Percentiles rank a stretch among this genome's conserved stretches.
Conservation (phyloP, 2,113 vertebrate genomes). For the Eretmochelys imbricata region DNA sequence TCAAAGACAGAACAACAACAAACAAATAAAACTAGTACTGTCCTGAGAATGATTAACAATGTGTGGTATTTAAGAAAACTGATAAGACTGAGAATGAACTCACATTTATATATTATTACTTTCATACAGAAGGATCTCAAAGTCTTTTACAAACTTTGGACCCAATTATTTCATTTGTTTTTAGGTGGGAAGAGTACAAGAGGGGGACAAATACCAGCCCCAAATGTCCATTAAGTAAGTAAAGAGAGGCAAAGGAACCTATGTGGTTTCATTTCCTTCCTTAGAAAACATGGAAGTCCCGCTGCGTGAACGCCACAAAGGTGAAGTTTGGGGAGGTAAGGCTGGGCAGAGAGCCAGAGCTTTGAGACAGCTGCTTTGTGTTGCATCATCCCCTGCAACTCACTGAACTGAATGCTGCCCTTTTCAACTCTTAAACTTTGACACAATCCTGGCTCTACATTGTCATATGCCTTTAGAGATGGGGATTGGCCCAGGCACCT, state of each 20-base stretch:
- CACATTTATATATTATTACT: not conserved
- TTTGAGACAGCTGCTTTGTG: not conserved
- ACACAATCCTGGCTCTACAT: not conserved
- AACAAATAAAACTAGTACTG: not conserved
- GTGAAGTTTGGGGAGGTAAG: not conserved
- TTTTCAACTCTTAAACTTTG: not conserved
- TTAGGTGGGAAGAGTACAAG: not conserved
- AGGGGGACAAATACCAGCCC: not conserved
- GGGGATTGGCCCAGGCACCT: not conserved
- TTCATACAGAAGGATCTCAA: not conserved
- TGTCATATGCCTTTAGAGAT: not conserved
- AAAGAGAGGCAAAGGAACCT: not conserved
- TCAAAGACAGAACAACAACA: not conserved
- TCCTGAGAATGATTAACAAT: not conserved
- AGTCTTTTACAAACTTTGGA: too few species aligned
- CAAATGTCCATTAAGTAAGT: not conserved
- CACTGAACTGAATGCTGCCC: not conserved
- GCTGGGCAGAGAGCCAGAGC: not conserved
- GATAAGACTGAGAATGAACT: not conserved
- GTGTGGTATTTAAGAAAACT: not conserved
- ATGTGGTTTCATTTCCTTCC: fast-evolving
- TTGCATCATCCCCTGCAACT: not conserved
- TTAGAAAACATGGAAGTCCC: not conserved
- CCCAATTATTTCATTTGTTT: not conserved
- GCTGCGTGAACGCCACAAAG: not conserved